Base-by-base conservation (phyloP, 2,888 invertebrate genomes). In the Scelioninae gen. 1 region DNA sequence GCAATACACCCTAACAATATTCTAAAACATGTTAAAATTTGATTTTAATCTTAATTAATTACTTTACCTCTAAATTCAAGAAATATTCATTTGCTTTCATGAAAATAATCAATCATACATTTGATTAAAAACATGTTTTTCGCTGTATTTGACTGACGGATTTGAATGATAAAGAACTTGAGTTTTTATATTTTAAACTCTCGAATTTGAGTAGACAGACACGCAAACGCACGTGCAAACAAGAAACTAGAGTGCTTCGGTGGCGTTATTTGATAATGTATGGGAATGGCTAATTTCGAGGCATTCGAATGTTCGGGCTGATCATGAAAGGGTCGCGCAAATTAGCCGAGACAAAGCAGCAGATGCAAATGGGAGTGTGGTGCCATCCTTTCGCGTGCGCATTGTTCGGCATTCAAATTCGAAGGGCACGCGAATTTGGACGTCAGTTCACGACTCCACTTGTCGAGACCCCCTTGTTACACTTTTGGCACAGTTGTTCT, bases 261-360 rank as follows among this genome's bases (percentile, higher is more conserved):
- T n/a, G n/a, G 45, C 71, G 60, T 82, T 65, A 82, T 63, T 76
- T 34, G 82, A 82, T 69, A 72, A 82, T 86, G 85, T 85, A 90
- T 88, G 88, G 89, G 90, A 90, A 90, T 90, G 88, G 89, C 87
- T 88, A 88, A 89, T 90, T 88, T 84, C 51, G 69, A 53, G 83
- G 86, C 81, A 83, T 55, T 58, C 51, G 74, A 86, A 86, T 68
- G 66, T 81, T 72, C 62, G 75, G 55, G 38, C 23, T 58, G 65
- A 66, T 78, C 72, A 74, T 65, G 69, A 77, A 87, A 86, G 89
- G 86, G 86, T 83, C 76, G 84, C 82, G 84, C 83, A 91, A 92
- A 92, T 92, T 92, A 92, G 92, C 92, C 90, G 87, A 92, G 88
- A 92, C 92, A 92, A 92, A 88, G 85, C 83, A 87, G 86, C 92